phyloP scores from a whole-genome alignment of 2,113 vertebrate genomes.

The Hystrix brachyura region DNA sequence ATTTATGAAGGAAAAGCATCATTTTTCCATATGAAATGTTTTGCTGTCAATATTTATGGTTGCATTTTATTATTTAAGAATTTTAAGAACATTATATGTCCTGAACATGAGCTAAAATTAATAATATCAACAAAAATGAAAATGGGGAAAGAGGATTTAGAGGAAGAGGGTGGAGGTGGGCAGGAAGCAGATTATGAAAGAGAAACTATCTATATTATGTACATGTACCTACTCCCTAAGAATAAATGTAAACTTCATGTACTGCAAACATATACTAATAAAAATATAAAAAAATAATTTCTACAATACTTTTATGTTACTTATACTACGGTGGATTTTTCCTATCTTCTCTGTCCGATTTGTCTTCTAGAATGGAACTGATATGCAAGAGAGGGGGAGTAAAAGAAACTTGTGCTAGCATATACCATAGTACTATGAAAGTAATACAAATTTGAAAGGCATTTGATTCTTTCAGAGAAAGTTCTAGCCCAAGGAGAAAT shows the following conservation, averaged over 20 bases:
- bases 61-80: conserved; percentile 1
- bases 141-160: background rate
- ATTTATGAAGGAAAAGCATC: conserved; percentile 42
- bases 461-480: background rate
- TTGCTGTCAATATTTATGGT: conserved; percentile 38
- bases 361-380: conserved; percentile 42
- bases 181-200: background rate
- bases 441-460: conserved; percentile 32
- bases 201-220: background rate
- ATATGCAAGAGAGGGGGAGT: conserved; percentile 52
- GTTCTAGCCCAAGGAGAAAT: conserved; percentile 14
- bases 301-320: conserved; percentile 36
- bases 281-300: background rate
- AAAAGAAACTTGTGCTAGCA: background rate
- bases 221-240: background rate
- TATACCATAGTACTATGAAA: conserved; percentile 3
- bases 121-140: background rate
- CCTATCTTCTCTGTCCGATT: background rate
- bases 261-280: background rate
- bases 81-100: background rate
- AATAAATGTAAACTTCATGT: background rate
- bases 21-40: conserved; percentile 37
- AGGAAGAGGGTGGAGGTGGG: background rate
- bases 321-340: background rate
- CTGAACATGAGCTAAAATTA: background rate